A percentile compares a stretch with the other conserved stretches of the same genome.
Conservation (phyloP, 2,888 invertebrate species). For the Pseudococcus longispinus region DNA sequence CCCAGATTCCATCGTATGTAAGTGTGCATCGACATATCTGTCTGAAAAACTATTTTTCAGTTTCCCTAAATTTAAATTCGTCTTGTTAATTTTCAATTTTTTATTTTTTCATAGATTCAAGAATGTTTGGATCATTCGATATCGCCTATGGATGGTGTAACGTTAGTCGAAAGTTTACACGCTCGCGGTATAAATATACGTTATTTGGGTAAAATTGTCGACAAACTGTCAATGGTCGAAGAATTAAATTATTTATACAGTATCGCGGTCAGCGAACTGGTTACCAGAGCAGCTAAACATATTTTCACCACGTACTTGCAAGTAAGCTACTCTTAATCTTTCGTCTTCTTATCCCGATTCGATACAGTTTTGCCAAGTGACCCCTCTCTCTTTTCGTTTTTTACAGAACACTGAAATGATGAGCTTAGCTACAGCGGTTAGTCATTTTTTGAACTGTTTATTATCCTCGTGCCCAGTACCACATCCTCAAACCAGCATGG, state of each 20-base stretch:
- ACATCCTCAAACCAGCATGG: slow-evolving; percentile 72
- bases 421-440: slow-evolving; percentile 87
- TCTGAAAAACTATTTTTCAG: background rate
- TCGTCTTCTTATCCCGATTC: background rate
- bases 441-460: slow-evolving; percentile 96
- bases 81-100: background rate
- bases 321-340: slow-evolving; percentile 63
- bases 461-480: slow-evolving; percentile 78
- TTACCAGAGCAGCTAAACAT: slow-evolving; percentile 91
- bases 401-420: slow-evolving; percentile 83
- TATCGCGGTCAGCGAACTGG: slow-evolving; percentile 88
- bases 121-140: slow-evolving; percentile 90
- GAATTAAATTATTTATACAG: slow-evolving; percentile 86
- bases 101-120: slow-evolving; percentile 70
- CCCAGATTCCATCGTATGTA: slow-evolving; percentile 94
- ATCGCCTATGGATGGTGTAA: slow-evolving; percentile 94
- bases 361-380: background rate
- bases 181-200: slow-evolving; percentile 95
- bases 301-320: slow-evolving; percentile 91
- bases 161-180: slow-evolving; percentile 91
- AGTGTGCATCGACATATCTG: slow-evolving; percentile 63
- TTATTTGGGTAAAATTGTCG: slow-evolving; percentile 91
- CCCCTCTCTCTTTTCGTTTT: background rate
- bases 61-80: background rate
- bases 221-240: slow-evolving; percentile 77